Evolutionary conservation across 2,797 vertebrate genomes (phyloP).

Genomic region (Acanthiza pusilla): DNA sequence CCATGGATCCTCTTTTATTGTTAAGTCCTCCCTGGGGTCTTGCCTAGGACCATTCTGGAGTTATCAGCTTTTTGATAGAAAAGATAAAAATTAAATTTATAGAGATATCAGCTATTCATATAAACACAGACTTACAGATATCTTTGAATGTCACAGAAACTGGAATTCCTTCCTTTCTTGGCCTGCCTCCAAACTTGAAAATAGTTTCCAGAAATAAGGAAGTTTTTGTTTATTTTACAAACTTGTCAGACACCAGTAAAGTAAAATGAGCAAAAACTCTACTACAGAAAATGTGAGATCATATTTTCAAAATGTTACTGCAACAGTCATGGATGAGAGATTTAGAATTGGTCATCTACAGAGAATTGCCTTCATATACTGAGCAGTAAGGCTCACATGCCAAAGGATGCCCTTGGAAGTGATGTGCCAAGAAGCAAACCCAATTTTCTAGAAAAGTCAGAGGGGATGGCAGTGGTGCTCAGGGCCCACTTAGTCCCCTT

Average conservation of each 20-base stretch:
- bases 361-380: background rate
- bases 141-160: background rate
- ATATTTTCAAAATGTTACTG: background rate
- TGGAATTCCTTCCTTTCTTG: background rate
- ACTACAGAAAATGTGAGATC: background rate
- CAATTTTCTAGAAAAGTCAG: background rate
- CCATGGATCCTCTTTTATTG: background rate
- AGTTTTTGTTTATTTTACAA: background rate
- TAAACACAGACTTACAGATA: background rate
- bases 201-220: background rate
- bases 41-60: background rate
- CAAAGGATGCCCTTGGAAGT: background rate
- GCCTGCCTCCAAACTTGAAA: background rate
- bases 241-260: background rate
- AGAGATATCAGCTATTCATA: background rate
- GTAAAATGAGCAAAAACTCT: background rate
- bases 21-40: background rate
- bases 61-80: background rate
- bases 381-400: background rate
- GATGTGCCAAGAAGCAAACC: background rate
- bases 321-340: background rate
- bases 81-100: background rate
- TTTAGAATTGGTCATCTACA: background rate
- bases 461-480: background rate
- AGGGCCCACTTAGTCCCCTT: rapidly evolving